Evolutionary conservation across 2,888 invertebrate genomes (phyloP).

Genomic region (Ceraclea dissimilis): DNA sequence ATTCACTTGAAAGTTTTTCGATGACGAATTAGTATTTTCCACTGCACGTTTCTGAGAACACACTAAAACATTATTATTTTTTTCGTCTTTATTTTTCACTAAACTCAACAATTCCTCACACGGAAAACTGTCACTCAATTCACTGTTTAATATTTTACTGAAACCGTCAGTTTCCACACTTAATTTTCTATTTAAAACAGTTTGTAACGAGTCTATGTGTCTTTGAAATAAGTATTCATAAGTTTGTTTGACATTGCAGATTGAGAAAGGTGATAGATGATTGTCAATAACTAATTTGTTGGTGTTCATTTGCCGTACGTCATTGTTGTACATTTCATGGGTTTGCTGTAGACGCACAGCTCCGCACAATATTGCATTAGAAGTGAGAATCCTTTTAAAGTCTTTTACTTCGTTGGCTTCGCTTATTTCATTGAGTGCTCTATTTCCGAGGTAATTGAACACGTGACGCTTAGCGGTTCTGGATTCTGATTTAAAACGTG

Average conservation of each 20-base stretch:
- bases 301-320: conserved; percentile 29
- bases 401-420: conserved; percentile 54
- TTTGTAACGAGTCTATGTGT: conserved; percentile 42
- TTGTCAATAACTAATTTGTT: conserved; percentile 29
- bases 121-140: background rate
- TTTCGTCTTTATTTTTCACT: background rate
- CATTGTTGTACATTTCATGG: conserved; percentile 26
- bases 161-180: conserved; percentile 27
- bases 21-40: conserved; percentile 8
- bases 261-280: conserved; percentile 39
- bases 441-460: conserved; percentile 37
- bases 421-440: conserved; percentile 48
- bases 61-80: background rate
- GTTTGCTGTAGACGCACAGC: conserved; percentile 29
- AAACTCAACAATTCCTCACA: background rate
- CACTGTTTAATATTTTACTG: background rate
- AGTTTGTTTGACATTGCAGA: conserved; percentile 40
- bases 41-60: too few species aligned
- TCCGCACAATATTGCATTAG: conserved; percentile 48
- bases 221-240: conserved; percentile 42
- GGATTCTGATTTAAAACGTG: conserved; percentile 36
- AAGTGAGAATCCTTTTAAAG: conserved; percentile 57
- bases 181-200: conserved; percentile 37
- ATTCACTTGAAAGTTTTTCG: conserved; percentile 41
- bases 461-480: conserved; percentile 26